Conservation (phyloP, 2,888 invertebrate genomes). For the Aspidiotus destructor region DNA sequence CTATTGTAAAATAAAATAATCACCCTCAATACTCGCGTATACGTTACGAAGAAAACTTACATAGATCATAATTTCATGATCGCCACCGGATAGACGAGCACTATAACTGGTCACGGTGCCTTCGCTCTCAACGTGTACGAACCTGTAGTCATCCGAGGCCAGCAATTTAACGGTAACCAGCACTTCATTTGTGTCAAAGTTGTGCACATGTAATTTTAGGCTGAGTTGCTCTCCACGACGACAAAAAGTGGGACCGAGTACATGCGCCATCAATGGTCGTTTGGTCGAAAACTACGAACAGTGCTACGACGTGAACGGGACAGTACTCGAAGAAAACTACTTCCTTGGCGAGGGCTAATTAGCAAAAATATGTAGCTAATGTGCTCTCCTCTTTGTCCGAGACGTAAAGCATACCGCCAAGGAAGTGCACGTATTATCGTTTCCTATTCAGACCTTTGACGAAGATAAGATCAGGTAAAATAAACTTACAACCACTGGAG, state of each 20-base stretch:
- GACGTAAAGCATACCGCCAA: not conserved
- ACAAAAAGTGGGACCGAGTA: slow-evolving; percentile 45
- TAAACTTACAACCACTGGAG: slow-evolving; percentile 38
- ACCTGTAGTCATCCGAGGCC: slow-evolving; percentile 45
- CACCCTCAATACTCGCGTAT: not conserved
- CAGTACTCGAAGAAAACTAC: not conserved
- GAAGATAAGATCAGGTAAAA: not conserved
- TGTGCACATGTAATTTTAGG: slow-evolving; percentile 41
- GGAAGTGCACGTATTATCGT: not conserved
- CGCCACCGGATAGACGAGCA: slow-evolving; percentile 44
- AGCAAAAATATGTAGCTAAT: too few relatives aligned
- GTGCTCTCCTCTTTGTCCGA: too few relatives aligned
- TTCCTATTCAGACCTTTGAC: not conserved
- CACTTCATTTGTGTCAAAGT: slow-evolving; percentile 40
- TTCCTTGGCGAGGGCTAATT: too few relatives aligned
- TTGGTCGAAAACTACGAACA: slow-evolving; percentile 42
- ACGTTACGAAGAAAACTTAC: slow-evolving; percentile 37
- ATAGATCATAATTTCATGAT: slow-evolving; percentile 48
- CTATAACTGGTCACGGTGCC: slow-evolving; percentile 46
- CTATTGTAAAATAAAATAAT: not conserved
- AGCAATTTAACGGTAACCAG: slow-evolving; percentile 44
- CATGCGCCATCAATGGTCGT: slow-evolving; percentile 47
- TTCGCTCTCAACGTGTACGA: slow-evolving; percentile 46
- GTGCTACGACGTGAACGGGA: not conserved
- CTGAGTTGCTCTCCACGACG: slow-evolving; percentile 47